Evolutionary conservation across 2,888 invertebrate genomes (phyloP), one percentile per base, ranked within the genome.

Genomic region (Drosophila mayaguana): DNA sequence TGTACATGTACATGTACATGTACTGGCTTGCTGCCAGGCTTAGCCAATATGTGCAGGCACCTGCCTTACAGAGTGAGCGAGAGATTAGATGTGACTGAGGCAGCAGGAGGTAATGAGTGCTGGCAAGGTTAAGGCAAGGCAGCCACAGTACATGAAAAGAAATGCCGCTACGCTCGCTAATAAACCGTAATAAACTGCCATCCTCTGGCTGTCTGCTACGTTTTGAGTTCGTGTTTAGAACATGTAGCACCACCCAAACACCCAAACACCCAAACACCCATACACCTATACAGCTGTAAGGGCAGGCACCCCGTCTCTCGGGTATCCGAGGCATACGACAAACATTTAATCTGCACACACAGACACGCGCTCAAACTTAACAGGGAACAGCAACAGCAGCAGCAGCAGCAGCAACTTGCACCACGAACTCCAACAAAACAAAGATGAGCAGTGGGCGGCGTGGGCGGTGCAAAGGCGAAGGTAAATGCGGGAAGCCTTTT

Each of bases 151-250:
- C 66, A 78, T 75, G 80, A 78, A 74, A 67, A 66, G 72, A 80
- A 78, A 80, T 78, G 65, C 70, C 66, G 78, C 78, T 68, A 68
- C 60, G 67, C 57, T 75, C 53, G 78, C 83, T 83, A 85, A 83
- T 83, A 83, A 85, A 88, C 71, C 81, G 83, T 78, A 74, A 88
- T 88, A 88, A 84, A 88, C 88, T 88, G 83, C 68, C 82, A 82
- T 88, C 73, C 88, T 77, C 73, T 73, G 70, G 77, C 53, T 72
- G 80, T 72, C 76, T 75, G 65, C 61, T 63, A 54, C 53, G 59
- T 54, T 64, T 67, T 43, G 55, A 43, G 48, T 40, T 63, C 72
- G 67, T 72, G 78, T 46, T 77, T 63, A 72, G 72, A 34, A 12
- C 59, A 51, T 75, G 63, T 55, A 46, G 51, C 22, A n/a, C 42